These are phyloP conservation scores for Gallinago stenura DNA, from an alignment of 2,797 vertebrate genomes.

Conservation along the genomic window DNA sequence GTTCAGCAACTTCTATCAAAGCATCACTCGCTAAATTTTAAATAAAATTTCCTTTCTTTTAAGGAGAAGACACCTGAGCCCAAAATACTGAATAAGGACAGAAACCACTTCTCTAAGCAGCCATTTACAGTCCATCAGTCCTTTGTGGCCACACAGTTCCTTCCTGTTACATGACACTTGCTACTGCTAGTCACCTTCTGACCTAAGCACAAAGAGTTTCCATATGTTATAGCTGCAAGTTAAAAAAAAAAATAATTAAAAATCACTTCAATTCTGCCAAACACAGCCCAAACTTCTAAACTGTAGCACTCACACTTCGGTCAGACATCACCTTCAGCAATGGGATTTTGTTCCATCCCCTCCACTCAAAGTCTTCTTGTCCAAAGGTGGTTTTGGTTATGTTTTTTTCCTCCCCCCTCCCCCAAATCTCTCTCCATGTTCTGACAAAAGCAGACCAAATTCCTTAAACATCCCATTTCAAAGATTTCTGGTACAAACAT, in stretches of 20 bases:
- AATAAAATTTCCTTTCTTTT: background rate
- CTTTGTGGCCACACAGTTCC: background rate
- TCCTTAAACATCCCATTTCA: background rate
- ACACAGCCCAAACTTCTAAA: background rate
- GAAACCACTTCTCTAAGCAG: background rate
- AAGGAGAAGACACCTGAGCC: background rate
- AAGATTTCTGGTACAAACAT: background rate
- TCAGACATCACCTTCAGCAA: background rate
- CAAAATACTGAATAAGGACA: background rate
- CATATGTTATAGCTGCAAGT: background rate
- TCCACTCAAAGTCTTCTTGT: background rate
- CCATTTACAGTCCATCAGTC: background rate
- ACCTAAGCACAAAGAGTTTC: background rate
- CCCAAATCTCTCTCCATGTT: background rate
- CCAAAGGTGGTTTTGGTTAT: background rate
- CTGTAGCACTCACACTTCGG: background rate
- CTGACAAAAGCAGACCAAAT: background rate
- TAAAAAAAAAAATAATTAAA: background rate
- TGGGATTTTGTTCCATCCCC: background rate
- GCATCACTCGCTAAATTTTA: background rate
- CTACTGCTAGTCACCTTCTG: background rate
- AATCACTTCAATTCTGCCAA: background rate
- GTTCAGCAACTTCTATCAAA: background rate
- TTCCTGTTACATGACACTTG: background rate
- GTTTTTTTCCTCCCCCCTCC: rapidly evolving